phyloP scores from a whole-genome alignment of 1,140 invertebrate species.

The Aleiodes sp. region DNA sequence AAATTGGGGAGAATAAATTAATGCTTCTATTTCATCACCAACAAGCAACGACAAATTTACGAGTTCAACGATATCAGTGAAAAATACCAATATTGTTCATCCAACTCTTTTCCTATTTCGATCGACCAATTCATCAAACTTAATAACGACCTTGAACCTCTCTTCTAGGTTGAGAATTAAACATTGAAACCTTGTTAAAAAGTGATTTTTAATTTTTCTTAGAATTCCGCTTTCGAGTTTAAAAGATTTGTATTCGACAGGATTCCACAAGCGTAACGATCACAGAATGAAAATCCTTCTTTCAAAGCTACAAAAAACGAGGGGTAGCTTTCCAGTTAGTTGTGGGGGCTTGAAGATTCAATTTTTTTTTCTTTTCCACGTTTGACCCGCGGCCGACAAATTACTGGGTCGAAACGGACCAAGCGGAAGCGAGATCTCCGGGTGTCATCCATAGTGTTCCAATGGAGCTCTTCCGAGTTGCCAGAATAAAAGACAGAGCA shows the following conservation, averaged over 20 bases:
- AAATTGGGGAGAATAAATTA: neutral
- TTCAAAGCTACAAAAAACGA: neutral
- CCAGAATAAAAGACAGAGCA: conserved; percentile 21
- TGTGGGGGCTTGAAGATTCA: neutral
- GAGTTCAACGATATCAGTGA: no score
- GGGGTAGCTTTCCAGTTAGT: neutral
- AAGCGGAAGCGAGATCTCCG: conserved; percentile 56
- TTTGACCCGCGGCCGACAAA: conserved; percentile 60
- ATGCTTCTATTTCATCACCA: neutral
- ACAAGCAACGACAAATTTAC: no score
- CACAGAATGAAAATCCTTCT: neutral
- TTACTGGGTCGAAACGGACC: conserved; percentile 58
- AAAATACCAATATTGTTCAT: no score
- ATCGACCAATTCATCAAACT: no score
- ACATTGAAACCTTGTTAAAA: no score
- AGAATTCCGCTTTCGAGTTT: neutral
- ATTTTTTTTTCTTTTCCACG: conserved; percentile 51
- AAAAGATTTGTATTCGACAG: conserved; percentile 1
- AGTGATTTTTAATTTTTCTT: no score
- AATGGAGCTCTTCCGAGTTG: conserved; percentile 42
- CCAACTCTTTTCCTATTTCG: no score
- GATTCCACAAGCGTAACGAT: neutral
- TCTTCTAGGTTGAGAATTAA: no score
- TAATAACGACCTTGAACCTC: no score
- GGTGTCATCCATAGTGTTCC: conserved; percentile 53